Base-by-base conservation (phyloP, 2,888 invertebrate species). In the Calameuta idolon region DNA sequence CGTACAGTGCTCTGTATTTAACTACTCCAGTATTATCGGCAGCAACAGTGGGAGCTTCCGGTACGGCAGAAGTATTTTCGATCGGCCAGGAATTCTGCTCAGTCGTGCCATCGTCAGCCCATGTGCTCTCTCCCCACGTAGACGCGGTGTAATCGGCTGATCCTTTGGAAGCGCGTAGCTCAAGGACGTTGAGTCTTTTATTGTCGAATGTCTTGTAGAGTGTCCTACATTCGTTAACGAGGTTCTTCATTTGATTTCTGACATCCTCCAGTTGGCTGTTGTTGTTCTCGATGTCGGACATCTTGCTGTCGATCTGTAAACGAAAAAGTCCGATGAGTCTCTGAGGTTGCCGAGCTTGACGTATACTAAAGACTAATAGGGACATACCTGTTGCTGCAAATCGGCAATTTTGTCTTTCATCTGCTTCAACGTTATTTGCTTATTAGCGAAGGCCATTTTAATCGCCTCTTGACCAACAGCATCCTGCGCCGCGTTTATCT, bases 1-100 rank as follows among this genome's bases (percentile, higher is more conserved):
- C 98, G 90, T 97, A 99, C 74, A 99, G 93, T 31, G 98, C 98
- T 77, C 97, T 94, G 93, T 98, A 98, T 89, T 96, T 95, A 71
- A 93, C 93, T 80, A 93, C 93, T 69, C 93, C 93, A 78, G 92
- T 92, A 79, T 92, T 91, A 12, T 90, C 91, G 31, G 84, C 85
- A 4, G 86, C 85, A 31, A 87, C 90, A 23, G 92, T 89, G 12
- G 87, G 84, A 79, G 85, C 80, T 33, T 83, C 84, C 30, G 84
- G 80, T 30, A 87, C 81, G n/a, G 89, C 76, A 11, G 87, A 81
- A 5, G 82, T 77, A n/a, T 85, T 87, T n/a, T 84, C 85, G 55
- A 87, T 85, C 55, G 86, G 81, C 88, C 89, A 86, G 76, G 90
- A 85, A 80, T 85, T 84, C 4, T 92, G 87, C 5, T 92, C 93